Conservation (phyloP, 2,113 vertebrate genomes). For the Thunnus thynnus region DNA sequence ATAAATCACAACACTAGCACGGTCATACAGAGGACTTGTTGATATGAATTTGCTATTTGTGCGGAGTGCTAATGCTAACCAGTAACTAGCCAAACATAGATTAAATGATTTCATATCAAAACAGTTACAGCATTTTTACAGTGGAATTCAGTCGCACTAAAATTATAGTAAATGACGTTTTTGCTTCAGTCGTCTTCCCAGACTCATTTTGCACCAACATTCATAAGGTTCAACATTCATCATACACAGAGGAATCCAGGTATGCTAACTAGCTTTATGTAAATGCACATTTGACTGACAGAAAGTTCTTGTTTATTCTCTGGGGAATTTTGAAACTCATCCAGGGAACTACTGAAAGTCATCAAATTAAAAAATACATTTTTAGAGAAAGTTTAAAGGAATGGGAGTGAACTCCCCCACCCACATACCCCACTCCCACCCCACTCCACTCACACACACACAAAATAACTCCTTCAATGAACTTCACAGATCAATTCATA, state of each 20-base stretch:
- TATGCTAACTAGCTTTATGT: conserved; percentile 6
- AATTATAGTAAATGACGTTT: neutral
- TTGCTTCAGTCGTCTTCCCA: neutral
- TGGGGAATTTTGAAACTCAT: neutral
- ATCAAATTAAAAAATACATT: neutral
- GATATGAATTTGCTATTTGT: too few species aligned
- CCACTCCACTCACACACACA: too few species aligned
- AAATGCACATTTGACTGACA: conserved; percentile 13
- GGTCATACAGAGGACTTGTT: too few species aligned
- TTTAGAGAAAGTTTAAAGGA: neutral
- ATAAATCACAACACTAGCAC: too few species aligned
- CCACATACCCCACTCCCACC: too few species aligned
- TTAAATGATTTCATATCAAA: neutral
- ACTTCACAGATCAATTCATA: neutral
- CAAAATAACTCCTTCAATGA: neutral
- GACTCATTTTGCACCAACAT: neutral
- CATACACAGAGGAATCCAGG: neutral
- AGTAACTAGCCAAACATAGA: too few species aligned
- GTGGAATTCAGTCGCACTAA: neutral
- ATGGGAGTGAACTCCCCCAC: too few species aligned
- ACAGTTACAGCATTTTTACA: neutral
- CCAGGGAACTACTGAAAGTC: neutral
- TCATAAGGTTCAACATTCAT: neutral
- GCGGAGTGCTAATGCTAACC: too few species aligned
- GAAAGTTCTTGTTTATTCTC: neutral